Evolutionary conservation across 2,797 vertebrate species (phyloP).

Genomic region (Decapterus maruadsi): DNA sequence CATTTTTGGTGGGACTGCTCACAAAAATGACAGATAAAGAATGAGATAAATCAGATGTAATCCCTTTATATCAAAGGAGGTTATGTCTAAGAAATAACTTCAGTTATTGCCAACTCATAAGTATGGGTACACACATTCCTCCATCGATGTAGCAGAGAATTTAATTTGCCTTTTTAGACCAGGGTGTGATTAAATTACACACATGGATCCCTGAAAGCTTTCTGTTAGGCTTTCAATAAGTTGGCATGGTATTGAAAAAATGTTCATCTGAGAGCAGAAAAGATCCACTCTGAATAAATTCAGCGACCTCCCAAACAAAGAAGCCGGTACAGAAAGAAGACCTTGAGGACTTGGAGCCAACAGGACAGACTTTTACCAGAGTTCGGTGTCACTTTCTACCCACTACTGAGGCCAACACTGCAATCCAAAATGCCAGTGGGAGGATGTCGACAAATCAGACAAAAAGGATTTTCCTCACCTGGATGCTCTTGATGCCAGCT

Average conservation of each 20-base stretch:
- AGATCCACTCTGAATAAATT: conserved; percentile 5
- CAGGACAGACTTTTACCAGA: conserved; percentile 25
- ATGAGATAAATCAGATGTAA: not conserved
- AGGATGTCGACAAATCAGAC: conserved; percentile 9
- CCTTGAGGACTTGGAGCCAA: conserved; percentile 1
- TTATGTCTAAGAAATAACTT: not conserved
- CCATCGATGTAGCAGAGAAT: not conserved
- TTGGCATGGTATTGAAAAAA: not conserved
- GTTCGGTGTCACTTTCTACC: conserved; percentile 17
- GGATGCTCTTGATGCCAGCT: conserved; percentile 98
- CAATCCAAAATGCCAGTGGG: not conserved
- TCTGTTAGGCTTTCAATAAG: not conserved
- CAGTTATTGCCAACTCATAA: not conserved
- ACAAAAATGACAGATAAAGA: not conserved
- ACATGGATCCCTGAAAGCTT: not conserved
- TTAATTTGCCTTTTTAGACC: conserved; percentile 4
- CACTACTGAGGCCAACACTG: not conserved
- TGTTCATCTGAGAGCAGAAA: not conserved
- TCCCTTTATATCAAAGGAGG: not conserved
- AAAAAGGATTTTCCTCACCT: conserved; percentile 83
- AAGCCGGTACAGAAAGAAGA: not conserved
- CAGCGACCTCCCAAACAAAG: not conserved
- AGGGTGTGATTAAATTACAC: not conserved
- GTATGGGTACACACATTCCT: not conserved
- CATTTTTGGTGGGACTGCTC: not conserved